Percentiles rank a stretch among this genome's conserved stretches.
Conservation (phyloP, 2,113 vertebrate species). For the Eublepharis macularius region DNA sequence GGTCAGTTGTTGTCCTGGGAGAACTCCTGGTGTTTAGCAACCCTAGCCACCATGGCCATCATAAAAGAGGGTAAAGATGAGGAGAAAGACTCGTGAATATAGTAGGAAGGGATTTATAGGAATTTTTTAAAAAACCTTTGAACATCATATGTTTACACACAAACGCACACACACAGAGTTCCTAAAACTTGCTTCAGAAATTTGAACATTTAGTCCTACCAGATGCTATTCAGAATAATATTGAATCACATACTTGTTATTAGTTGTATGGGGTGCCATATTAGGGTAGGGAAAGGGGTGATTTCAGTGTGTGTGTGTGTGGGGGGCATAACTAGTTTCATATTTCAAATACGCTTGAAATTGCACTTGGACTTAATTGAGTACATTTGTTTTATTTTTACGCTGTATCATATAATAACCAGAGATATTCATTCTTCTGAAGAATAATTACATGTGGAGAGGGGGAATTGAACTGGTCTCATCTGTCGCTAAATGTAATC, state of each 20-base stretch:
- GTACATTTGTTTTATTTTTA: neutral
- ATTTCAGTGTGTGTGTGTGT: neutral
- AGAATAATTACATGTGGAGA: neutral
- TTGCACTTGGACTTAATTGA: neutral
- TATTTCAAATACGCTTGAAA: neutral
- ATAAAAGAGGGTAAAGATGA: neutral
- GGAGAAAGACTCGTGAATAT: neutral
- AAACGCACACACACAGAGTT: slow-evolving; percentile 1
- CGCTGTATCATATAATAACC: too few relatives aligned
- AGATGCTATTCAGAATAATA: neutral
- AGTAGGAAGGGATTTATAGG: neutral
- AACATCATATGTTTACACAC: too few relatives aligned
- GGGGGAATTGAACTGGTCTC: neutral
- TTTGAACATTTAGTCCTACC: neutral
- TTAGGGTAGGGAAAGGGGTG: neutral
- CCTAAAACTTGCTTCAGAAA: slow-evolving; percentile 37
- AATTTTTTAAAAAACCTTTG: neutral
- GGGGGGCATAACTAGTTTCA: neutral
- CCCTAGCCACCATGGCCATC: neutral
- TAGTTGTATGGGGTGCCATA: neutral
- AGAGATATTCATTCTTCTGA: neutral
- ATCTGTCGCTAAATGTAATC: neutral
- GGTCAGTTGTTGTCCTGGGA: too few relatives aligned
- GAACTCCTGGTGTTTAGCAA: too few relatives aligned
- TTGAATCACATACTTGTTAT: neutral